Conservation (phyloP, 2,113 vertebrate species). For the Rhinolophus ferrumequinum region DNA sequence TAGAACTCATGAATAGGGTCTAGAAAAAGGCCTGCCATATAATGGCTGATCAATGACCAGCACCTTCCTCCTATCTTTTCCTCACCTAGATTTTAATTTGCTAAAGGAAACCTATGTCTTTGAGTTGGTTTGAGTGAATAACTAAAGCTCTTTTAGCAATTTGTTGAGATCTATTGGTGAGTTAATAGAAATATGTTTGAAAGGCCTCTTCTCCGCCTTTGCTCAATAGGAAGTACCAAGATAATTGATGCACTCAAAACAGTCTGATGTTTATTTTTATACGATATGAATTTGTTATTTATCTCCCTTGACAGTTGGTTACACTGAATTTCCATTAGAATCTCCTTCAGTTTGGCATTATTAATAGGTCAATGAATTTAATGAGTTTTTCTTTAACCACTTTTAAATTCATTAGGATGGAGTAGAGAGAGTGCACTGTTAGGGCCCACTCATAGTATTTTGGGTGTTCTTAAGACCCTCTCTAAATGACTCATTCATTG, state of each 20-base stretch:
- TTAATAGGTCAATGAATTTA: background rate
- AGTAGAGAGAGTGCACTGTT: background rate
- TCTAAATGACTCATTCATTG: slow-evolving; percentile 5
- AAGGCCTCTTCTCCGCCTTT: background rate
- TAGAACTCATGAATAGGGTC: background rate
- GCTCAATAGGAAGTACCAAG: background rate
- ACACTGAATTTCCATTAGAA: background rate
- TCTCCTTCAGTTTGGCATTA: background rate
- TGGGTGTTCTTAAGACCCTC: background rate
- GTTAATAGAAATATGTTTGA: background rate
- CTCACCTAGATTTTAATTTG: background rate
- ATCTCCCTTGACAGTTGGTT: background rate
- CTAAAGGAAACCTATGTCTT: background rate
- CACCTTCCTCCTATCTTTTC: background rate
- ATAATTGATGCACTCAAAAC: background rate
- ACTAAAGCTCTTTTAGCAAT: background rate
- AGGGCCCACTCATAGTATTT: background rate
- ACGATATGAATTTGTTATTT: background rate
- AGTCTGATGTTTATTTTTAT: slow-evolving; percentile 20
- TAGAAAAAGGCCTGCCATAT: background rate
- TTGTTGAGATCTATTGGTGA: background rate
- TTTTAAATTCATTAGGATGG: slow-evolving; percentile 15
- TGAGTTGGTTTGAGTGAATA: background rate
- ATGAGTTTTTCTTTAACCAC: background rate
- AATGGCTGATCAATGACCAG: background rate